Percentiles rank a stretch among this genome's conserved stretches.
These are phyloP conservation scores for Rhaphigaster nebulosa DNA, from an alignment of 2,888 invertebrate species.

Conservation along the genomic window DNA sequence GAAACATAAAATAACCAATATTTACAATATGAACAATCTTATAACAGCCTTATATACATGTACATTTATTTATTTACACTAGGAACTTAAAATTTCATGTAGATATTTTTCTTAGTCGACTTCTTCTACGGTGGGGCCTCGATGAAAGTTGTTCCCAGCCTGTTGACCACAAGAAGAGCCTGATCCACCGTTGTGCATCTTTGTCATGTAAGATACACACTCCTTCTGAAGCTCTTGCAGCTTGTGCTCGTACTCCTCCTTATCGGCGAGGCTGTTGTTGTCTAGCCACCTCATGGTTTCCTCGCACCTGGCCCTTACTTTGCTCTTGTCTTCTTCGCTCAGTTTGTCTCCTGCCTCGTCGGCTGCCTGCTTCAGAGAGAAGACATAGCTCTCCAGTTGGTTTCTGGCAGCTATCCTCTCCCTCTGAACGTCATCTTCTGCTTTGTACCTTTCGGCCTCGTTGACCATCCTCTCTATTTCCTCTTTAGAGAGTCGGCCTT, in stretches of 20 bases:
- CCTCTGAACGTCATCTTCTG: no score
- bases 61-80: conserved; percentile 71
- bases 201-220: conserved; percentile 69
- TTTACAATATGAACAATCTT: conserved; percentile 8
- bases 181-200: conserved; percentile 66
- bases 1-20: not conserved
- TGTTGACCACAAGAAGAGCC: conserved; percentile 59
- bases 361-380: conserved; percentile 68
- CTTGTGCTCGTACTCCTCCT: conserved; percentile 70
- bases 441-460: no score
- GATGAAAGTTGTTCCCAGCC: conserved; percentile 50
- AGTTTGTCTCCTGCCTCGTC: conserved; percentile 68
- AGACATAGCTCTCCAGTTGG: conserved; percentile 68
- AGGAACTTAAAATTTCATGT: conserved; percentile 67
- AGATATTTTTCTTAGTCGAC: conserved; percentile 68
- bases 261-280: conserved; percentile 70
- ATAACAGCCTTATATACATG: conserved; percentile 70
- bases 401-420: no score
- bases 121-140: conserved; percentile 73
- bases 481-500: no score
- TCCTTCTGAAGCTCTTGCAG: conserved; percentile 69
- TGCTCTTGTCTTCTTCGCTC: conserved; percentile 69
- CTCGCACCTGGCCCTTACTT: conserved; percentile 67
- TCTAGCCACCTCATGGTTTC: conserved; percentile 71
- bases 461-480: no score